Conservation (phyloP, 2,797 vertebrate species). For the Lepus townsendii region DNA sequence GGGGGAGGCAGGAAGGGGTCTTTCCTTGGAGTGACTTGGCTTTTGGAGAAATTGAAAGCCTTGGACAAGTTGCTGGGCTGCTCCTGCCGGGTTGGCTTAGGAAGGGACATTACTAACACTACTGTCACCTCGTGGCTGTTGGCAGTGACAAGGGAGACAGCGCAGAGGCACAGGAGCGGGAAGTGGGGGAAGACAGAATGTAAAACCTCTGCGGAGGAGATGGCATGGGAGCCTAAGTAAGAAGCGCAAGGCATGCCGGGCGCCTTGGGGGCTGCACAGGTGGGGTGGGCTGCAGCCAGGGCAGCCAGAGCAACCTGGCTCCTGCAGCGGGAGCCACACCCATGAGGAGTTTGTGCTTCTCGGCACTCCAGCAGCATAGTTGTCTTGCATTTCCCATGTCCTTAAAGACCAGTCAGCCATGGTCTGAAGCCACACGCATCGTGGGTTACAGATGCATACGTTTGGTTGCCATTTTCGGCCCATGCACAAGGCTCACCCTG, state of each 20-base stretch:
- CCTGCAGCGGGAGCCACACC: neutral
- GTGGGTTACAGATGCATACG: neutral
- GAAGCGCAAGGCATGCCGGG: neutral
- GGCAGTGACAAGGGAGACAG: neutral
- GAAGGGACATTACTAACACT: neutral
- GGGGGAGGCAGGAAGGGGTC: neutral
- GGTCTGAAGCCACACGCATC: accelerated
- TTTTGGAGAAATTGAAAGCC: constrained; percentile 37
- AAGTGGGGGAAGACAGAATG: neutral
- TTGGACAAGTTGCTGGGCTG: neutral
- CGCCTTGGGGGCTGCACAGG: neutral
- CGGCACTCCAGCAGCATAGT: neutral
- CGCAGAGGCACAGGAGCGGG: neutral
- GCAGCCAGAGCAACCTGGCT: neutral
- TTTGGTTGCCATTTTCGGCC: neutral
- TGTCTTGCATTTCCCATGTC: neutral
- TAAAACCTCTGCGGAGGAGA: neutral
- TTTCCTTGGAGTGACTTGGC: neutral
- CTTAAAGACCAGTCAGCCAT: neutral
- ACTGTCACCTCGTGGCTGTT: constrained; percentile 25
- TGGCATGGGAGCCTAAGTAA: accelerated
- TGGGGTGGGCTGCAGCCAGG: neutral
- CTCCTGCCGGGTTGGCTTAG: constrained; percentile 2
- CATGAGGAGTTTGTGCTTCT: too few species aligned
- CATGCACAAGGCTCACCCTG: accelerated